These are phyloP conservation scores for Physella acuta DNA, from an alignment of 1,140 invertebrate genomes.

Conservation along the genomic window DNA sequence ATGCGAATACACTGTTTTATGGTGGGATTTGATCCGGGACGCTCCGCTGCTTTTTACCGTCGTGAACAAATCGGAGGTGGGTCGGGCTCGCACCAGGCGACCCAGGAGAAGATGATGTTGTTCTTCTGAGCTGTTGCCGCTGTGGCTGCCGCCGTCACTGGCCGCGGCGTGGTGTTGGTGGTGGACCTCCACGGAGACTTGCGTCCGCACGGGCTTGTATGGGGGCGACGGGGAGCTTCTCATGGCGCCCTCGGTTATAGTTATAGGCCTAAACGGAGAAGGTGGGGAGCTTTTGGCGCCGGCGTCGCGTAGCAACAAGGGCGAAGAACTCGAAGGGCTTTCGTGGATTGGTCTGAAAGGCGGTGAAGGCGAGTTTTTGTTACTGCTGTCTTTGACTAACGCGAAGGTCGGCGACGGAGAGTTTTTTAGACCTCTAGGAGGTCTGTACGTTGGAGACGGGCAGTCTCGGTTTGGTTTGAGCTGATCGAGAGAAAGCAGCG, in stretches of 20 bases:
- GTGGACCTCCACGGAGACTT: conserved; percentile 50
- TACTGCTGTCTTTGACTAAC: not conserved
- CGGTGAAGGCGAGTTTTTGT: not conserved
- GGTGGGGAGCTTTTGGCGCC: not conserved
- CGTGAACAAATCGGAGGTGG: not conserved
- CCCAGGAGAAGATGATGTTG: not conserved
- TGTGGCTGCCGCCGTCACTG: not conserved
- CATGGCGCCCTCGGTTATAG: no score
- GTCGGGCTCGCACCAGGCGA: not conserved
- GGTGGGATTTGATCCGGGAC: not conserved
- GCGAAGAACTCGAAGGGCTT: not conserved
- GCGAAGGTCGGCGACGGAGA: not conserved
- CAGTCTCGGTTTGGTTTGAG: not conserved
- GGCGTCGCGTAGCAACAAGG: not conserved
- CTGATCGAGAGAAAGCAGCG: not conserved
- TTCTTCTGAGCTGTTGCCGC: conserved; percentile 18
- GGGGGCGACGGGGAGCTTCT: conserved; percentile 30
- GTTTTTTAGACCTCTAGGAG: not conserved
- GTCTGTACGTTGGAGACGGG: not conserved
- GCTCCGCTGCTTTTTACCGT: not conserved
- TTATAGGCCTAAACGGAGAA: conserved; percentile 17
- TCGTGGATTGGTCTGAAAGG: conserved; percentile 10
- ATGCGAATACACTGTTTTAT: conserved; percentile 31
- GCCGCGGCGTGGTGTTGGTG: conserved; percentile 23
- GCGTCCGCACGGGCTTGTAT: conserved; percentile 31